These are phyloP conservation scores for Tinea trinotella DNA, from an alignment of 2,888 invertebrate genomes.

Conservation along the genomic window DNA sequence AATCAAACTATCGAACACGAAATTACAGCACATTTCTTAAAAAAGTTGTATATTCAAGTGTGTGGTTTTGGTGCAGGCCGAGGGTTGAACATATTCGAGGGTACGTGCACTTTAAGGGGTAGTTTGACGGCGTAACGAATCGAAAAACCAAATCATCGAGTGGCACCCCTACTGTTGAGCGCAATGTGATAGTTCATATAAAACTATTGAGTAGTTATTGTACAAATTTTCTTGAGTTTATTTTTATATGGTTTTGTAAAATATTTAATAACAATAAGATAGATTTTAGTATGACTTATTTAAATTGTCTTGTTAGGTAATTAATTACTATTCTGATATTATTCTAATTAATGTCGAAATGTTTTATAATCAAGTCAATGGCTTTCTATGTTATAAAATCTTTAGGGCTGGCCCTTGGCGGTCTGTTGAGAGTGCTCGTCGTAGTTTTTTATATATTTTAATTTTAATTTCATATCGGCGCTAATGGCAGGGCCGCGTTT, in stretches of 20 bases:
- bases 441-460: slow-evolving; percentile 69
- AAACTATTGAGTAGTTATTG: slow-evolving; percentile 35
- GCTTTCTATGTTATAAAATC: slow-evolving; percentile 44
- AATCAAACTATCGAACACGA: not conserved
- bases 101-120: slow-evolving; percentile 56
- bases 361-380: not conserved
- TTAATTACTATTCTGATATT: too few species aligned
- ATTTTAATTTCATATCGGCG: slow-evolving; percentile 72
- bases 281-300: too few species aligned
- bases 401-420: slow-evolving; percentile 68
- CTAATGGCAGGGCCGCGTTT: slow-evolving; percentile 52
- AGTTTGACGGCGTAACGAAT: slow-evolving; percentile 73
- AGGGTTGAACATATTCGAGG: slow-evolving; percentile 59
- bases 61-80: not conserved
- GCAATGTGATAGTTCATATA: slow-evolving; percentile 65
- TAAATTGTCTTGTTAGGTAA: too few species aligned
- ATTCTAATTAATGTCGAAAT: too few species aligned
- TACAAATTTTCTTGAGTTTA: not conserved
- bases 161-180: slow-evolving; percentile 65
- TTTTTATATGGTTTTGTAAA: too few species aligned
- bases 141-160: slow-evolving; percentile 74
- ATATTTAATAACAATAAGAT: too few species aligned
- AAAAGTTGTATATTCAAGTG: slow-evolving; percentile 3
- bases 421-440: slow-evolving; percentile 64
- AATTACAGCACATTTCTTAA: slow-evolving; percentile 1